Base-by-base conservation (phyloP, 2,797 vertebrate species). In the Otolemur crassicaudatus region DNA sequence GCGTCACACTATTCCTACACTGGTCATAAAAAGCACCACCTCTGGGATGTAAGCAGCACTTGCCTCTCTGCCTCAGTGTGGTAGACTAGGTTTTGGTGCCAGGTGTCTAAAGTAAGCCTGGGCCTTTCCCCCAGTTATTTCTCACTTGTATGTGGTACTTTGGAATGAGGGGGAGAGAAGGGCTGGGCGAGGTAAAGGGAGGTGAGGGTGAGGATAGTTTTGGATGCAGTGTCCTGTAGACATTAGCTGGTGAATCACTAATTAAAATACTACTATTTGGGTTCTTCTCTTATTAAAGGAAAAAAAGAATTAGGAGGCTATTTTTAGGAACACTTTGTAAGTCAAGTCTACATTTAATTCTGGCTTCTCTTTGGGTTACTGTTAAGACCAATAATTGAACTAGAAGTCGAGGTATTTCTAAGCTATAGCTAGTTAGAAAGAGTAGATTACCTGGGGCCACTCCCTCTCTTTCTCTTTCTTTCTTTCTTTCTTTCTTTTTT, bases 261-360 rank as follows among this genome's bases (percentile, higher is more conserved):
- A 97, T 95, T 94, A 95, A 97, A 96, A 87, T 9, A 56, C 81
- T 61, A 81, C 65, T 75, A 83, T 90, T 89, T 97, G 91, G 67
- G 83, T 90, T 96, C 94, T 96, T 89, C n/a, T 25, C 70, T 2
- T 12, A 95, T 90, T 94, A 80, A 85, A 96, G 91, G 40, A 9
- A 84, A n/a, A 94, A 88, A 97, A 98, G 95, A 97, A 91, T 96
- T 72, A 94, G 91, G 91, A 97, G 80, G 96, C 94, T 98, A 98
- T 97, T 98, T 98, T 97, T 96, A 98, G 97, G 98, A 98, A 98
- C 97, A 97, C 97, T 98, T 98, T 98, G 97, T 97, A 98, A 98
- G 97, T 98, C 63, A 75, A 98, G 98, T 98, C 98, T 96, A 77
- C 96, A 97, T 98, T 98, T 98, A 98, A 92, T 98, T 98, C 97